A percentile compares a stretch with the other conserved stretches of the same genome.
These are phyloP conservation scores for Pandemis corylana DNA, from an alignment of 2,888 invertebrate genomes.

Conservation along the genomic window DNA sequence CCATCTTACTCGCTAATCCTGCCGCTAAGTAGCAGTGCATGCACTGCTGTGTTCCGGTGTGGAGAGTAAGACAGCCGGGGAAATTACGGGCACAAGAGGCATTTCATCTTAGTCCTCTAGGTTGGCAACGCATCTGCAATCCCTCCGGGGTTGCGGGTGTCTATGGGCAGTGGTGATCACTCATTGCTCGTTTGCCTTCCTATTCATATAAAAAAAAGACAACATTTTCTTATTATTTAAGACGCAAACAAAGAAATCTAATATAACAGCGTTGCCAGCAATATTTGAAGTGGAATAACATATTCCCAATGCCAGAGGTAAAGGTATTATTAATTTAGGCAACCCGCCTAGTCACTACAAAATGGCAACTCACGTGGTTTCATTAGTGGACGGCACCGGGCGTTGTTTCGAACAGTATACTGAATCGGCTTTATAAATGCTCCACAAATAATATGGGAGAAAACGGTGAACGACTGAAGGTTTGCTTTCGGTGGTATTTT, in stretches of 20 bases:
- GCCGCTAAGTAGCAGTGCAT: too few relatives aligned
- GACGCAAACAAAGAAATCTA: neutral
- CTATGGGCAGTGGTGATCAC: too few relatives aligned
- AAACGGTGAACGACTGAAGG: neutral
- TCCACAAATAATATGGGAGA: neutral
- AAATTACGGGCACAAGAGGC: too few relatives aligned
- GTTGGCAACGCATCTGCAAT: too few relatives aligned
- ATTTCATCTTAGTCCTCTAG: too few relatives aligned
- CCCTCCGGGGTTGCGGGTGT: too few relatives aligned
- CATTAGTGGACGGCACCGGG: conserved; percentile 51
- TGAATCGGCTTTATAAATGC: conserved; percentile 6
- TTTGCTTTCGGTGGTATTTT: neutral
- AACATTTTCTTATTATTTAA: too few relatives aligned
- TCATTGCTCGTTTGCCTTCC: too few relatives aligned
- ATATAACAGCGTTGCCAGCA: neutral
- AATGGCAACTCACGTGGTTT: conserved; percentile 43
- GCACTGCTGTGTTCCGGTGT: too few relatives aligned
- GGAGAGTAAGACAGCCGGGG: too few relatives aligned
- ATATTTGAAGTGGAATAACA: neutral
- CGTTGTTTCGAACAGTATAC: conserved; percentile 30
- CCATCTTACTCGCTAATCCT: too few relatives aligned
- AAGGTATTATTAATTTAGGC: conserved; percentile 21
- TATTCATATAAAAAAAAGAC: too few relatives aligned
- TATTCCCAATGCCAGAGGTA: conserved; percentile 12
- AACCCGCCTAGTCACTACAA: conserved; percentile 1